Base-by-base conservation (phyloP, 2,797 vertebrate species). In the Lepus townsendii region DNA sequence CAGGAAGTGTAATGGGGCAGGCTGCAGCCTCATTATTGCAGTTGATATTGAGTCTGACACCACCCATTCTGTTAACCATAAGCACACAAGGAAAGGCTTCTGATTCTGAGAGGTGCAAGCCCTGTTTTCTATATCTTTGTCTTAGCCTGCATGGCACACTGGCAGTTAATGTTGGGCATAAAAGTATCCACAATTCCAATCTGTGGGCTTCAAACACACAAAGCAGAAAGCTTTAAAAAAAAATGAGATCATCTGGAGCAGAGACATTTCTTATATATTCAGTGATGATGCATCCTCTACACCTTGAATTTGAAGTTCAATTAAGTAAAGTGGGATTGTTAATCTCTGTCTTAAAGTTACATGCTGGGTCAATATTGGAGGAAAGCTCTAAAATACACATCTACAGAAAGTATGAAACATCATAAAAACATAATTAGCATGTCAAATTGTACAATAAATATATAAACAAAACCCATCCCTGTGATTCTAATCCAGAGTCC, bases 381-480 rank as follows among this genome's bases (percentile, higher is more conserved):
- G 20, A 93, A 69, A 91, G 24, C 8, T 80, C 24, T 84, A 54
- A 63, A 92, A 73, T 87, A 17, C 92, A 91, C 52, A 80, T 38
- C 38, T 69, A 75, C 9, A 68, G 89, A 84, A 95, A 75, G 32
- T 42, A 5, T 57, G 3, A 13, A 94, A 54, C 2, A 88, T 57
- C 26, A 63, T 85, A 80, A 73, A 92, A 78, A 91, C 22, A 0
- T 83, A 83, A 80, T 30, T 47, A 84, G 7, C 13, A 57, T 79
- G 13, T 13, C 72, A 78, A 72, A 63, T 32, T 62, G 3, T 20
- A 84, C n/a, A 93, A 84, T 73, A 92, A 83, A 63, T 62, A 47
- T 8, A 79, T 52, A 97, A 90, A 78, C 73, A 88, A 90, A 96
- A 30, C 17, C 9, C n/a, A 73, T 77, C 20, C 93, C 73, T 90